A percentile compares a stretch with the other conserved stretches of the same genome.
phyloP scores from a whole-genome alignment of 1,140 invertebrate species.

The Caenorhabditis brenneri region DNA sequence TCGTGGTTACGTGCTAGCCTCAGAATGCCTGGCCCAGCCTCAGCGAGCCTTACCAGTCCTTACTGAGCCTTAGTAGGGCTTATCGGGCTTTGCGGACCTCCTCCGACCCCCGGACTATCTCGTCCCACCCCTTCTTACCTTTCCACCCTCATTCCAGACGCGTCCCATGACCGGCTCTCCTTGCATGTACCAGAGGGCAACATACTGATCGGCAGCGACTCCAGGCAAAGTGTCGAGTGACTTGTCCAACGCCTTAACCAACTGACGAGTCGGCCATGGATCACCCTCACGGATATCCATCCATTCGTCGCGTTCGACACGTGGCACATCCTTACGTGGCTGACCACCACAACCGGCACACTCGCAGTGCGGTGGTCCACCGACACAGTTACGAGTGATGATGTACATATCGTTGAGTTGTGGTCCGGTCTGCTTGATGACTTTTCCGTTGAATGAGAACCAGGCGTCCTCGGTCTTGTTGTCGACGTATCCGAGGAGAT shows the following conservation, averaged over 20 bases:
- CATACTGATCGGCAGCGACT: conserved; percentile 57
- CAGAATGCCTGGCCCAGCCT: too few species aligned
- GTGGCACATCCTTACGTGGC: background rate
- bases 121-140: conserved; percentile 32
- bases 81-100: too few species aligned
- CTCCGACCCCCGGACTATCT: conserved; percentile 54
- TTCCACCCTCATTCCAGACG: conserved; percentile 60
- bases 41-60: too few species aligned
- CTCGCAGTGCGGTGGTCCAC: conserved; percentile 54
- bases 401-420: conserved; percentile 53
- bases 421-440: background rate
- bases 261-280: conserved; percentile 50
- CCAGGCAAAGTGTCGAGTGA: conserved; percentile 56
- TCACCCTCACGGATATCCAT: conserved; percentile 59
- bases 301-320: conserved; percentile 64
- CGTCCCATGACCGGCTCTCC: conserved; percentile 64
- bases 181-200: conserved; percentile 60
- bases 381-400: conserved; percentile 53
- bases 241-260: conserved; percentile 52
- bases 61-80: too few species aligned
- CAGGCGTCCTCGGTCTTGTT: conserved; percentile 58
- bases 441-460: background rate
- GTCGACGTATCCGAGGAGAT: conserved; percentile 58
- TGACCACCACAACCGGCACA: conserved; percentile 45
- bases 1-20: too few species aligned